A percentile compares a stretch with the other conserved stretches of the same genome.
These are phyloP conservation scores for Coccyzus lansbergi DNA, from an alignment of 2,797 vertebrate species.

Conservation along the genomic window DNA sequence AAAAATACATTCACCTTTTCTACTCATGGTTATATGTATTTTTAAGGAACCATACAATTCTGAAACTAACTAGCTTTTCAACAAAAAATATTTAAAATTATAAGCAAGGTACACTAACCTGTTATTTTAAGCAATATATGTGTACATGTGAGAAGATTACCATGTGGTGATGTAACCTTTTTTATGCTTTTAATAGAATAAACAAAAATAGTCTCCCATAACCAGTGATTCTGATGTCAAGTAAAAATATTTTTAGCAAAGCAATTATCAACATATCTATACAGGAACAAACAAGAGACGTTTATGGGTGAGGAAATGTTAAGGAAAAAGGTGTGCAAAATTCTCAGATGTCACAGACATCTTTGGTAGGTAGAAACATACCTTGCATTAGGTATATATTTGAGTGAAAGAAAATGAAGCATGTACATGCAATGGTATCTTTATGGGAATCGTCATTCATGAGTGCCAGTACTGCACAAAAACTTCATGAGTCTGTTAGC, in stretches of 20 bases:
- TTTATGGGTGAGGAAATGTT: neutral
- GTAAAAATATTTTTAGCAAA: neutral
- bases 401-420: neutral
- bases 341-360: neutral
- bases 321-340: neutral
- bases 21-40: neutral
- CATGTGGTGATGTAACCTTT: neutral
- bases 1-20: neutral
- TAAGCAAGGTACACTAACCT: neutral
- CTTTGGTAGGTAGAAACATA: neutral
- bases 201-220: neutral
- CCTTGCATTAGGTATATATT: neutral
- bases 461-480: neutral
- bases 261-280: neutral
- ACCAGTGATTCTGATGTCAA: neutral
- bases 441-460: rapidly evolving
- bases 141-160: neutral
- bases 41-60: neutral
- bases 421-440: neutral
- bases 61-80: neutral
- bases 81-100: neutral
- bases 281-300: neutral
- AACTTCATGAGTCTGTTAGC: neutral
- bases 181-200: neutral
- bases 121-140: neutral